A percentile compares a stretch with the other conserved stretches of the same genome.
phyloP scores from a whole-genome alignment of 2,113 vertebrate genomes.

The Ibidorhyncha struthersii region DNA sequence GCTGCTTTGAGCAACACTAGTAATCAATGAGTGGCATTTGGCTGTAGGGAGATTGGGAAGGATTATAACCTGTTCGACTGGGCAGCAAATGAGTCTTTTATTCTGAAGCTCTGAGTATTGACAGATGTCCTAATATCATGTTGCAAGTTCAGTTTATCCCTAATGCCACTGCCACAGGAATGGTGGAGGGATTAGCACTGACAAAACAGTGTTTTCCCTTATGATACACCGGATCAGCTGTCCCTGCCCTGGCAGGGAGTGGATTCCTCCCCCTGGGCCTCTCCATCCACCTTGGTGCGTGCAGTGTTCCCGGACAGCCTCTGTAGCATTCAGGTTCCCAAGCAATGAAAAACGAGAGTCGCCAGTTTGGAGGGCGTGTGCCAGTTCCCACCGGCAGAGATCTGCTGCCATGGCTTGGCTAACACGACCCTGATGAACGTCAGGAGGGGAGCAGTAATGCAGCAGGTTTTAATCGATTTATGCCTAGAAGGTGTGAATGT shows the following conservation, averaged over 20 bases:
- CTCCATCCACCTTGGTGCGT: not conserved
- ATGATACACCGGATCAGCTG: not conserved
- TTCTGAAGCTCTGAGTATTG: not conserved
- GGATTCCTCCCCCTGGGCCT: not conserved
- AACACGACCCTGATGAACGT: not conserved
- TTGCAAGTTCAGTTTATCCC: constrained; percentile 36
- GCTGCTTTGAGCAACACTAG: not conserved
- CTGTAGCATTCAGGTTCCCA: not conserved
- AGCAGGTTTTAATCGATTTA: not conserved
- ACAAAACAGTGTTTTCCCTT: not conserved
- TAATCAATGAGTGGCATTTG: constrained; percentile 1
- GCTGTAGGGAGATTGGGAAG: not conserved
- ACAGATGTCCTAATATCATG: constrained; percentile 1
- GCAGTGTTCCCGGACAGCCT: not conserved
- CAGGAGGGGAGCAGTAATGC: not conserved
- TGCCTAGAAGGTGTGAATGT: not conserved
- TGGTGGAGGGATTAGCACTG: not conserved
- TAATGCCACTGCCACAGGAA: not conserved
- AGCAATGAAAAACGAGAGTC: not conserved
- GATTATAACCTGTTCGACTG: constrained; percentile 41
- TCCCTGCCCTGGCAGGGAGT: not conserved
- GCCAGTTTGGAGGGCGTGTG: not conserved
- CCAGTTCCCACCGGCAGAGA: not conserved
- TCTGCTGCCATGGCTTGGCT: not conserved
- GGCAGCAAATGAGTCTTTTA: constrained; percentile 35